These are phyloP conservation scores for Xenopus petersii DNA, from an alignment of 2,797 vertebrate species.

Conservation along the genomic window DNA sequence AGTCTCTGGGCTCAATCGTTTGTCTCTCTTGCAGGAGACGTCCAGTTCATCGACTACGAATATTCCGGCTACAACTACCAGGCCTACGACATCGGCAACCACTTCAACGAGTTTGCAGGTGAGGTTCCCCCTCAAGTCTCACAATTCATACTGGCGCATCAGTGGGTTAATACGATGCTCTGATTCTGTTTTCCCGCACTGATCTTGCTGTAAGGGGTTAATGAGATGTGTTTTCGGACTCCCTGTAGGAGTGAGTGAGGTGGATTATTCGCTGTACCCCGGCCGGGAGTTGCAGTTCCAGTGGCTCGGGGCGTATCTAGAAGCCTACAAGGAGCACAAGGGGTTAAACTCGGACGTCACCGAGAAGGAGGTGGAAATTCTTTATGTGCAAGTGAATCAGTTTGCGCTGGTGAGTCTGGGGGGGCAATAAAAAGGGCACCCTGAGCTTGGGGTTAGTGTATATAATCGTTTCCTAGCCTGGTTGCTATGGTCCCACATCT, in stretches of 20 bases:
- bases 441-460: neutral
- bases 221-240: no score
- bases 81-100: constrained; percentile 98
- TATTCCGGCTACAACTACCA: constrained; percentile 98
- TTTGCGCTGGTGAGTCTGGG: constrained; percentile 84
- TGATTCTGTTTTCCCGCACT: no score
- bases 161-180: no score
- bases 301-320: constrained; percentile 90
- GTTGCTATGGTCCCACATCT: no score
- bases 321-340: constrained; percentile 90
- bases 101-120: constrained; percentile 99
- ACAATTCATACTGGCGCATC: no score
- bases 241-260: constrained; percentile 84
- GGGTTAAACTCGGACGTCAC: constrained; percentile 78
- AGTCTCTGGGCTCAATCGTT: constrained; percentile 27
- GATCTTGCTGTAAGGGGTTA: no score
- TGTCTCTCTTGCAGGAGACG: constrained; percentile 79
- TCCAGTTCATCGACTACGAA: constrained; percentile 99
- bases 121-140: neutral
- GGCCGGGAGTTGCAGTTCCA: constrained; percentile 76
- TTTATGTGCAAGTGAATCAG: constrained; percentile 92
- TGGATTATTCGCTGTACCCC: constrained; percentile 93
- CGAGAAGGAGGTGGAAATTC: constrained; percentile 82
- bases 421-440: neutral
- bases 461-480: neutral